Evolutionary conservation across 2,888 invertebrate species (phyloP), one percentile per base, ranked within the genome.

Genomic region (Ichneumon xanthorius): DNA sequence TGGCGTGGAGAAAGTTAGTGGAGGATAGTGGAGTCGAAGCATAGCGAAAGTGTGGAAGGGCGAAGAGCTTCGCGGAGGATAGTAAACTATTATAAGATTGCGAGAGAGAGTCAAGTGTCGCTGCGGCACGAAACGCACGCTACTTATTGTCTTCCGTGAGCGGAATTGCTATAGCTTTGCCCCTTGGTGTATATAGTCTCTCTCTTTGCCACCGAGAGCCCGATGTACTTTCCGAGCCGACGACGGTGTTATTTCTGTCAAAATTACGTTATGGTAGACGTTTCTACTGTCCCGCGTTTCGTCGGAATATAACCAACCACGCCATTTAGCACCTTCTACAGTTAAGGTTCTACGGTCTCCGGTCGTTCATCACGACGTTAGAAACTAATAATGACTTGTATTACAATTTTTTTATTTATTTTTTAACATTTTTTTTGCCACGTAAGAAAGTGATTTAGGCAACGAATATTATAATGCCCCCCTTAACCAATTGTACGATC

Each of bases 241-340:
- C 84, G 83, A 84, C 85, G 87, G 88, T 88, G 92, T 93, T 93
- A 93, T 93, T 93, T 93, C 92, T 91, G 93, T 93, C 93, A 93
- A 93, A 93, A 93, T 92, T 92, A 90, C 92, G 90, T 92, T 93
- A 92, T 90, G 91, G 90, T 87, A 88, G 89, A 89, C 88, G 88
- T 90, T 48, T 90, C 90, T 85, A 76, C 87, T 86, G 86, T 88
- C 88, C 89, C 88, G 26, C 63, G 86, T 86, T 87, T 87, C 80
- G 80, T 90, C 50, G 61, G 67, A 58, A 58, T 45, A 72, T 67
- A 76, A 80, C 63, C 30, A 58, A 73, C 40, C 72, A 68, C 50
- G 68, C 73, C 67, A 63, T 84, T 85, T 82, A 82, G 71, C 86
- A 78, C 80, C 86, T 86, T 73, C 61, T 40, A 77, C 53, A 48